phyloP scores from a whole-genome alignment of 2,888 invertebrate genomes.

The Parelbella ahira region DNA sequence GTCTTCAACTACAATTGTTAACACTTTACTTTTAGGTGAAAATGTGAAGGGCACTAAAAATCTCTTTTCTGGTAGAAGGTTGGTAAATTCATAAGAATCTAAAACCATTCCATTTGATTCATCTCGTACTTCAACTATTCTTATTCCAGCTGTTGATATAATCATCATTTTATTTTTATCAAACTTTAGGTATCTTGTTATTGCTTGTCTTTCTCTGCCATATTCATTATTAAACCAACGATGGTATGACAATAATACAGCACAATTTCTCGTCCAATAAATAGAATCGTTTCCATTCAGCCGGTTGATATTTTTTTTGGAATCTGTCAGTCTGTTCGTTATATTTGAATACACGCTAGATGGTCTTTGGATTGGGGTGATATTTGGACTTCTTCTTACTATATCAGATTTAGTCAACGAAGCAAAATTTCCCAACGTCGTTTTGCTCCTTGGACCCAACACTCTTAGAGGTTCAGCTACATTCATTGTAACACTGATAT shows the following conservation, averaged over 20 bases:
- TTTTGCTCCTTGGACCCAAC: constrained; percentile 76
- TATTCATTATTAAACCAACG: constrained; percentile 81
- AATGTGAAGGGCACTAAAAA: constrained; percentile 79
- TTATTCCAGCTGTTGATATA: constrained; percentile 82
- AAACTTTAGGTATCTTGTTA: constrained; percentile 74
- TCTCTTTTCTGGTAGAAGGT: constrained; percentile 78
- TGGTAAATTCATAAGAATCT: constrained; percentile 83
- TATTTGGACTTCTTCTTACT: constrained; percentile 69
- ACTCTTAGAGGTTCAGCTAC: constrained; percentile 77
- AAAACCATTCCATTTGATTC: constrained; percentile 82
- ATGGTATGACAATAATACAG: constrained; percentile 83
- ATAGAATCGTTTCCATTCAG: constrained; percentile 77
- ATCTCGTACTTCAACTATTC: constrained; percentile 84
- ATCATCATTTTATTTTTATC: constrained; percentile 82
- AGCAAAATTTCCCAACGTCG: constrained; percentile 73
- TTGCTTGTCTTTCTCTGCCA: constrained; percentile 76
- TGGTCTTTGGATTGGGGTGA: constrained; percentile 76
- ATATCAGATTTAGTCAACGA: constrained; percentile 70
- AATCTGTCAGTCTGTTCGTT: constrained; percentile 66
- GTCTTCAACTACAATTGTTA: constrained; percentile 84
- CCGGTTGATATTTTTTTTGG: constrained; percentile 63
- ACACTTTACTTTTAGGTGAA: constrained; percentile 67
- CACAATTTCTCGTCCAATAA: constrained; percentile 83
- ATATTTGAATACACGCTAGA: constrained; percentile 74
- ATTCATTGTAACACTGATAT: constrained; percentile 82